Base-by-base conservation (phyloP, 1,140 invertebrate species). In the Aporrectodea caliginosa region DNA sequence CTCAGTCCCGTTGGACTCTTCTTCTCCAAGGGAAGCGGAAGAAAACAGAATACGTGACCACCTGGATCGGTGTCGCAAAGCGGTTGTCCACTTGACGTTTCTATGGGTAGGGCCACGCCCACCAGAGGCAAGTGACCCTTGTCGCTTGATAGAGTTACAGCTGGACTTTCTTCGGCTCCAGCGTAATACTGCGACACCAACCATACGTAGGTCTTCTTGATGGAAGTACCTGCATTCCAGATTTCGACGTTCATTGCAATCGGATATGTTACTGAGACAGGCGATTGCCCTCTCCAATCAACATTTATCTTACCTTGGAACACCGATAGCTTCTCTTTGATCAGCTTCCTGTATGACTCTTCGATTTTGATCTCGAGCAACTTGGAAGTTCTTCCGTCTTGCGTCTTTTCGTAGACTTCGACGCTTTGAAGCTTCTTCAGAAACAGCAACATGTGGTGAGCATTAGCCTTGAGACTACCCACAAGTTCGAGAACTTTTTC, bases 31-130 rank as follows among this genome's bases (percentile, higher is more conserved):
- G 79, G 79, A n/a, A 80, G 75, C 12, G 79, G 79, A 27, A 80
- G 33, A 69, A 80, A 80, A 58, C 79, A 80, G 68, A 78, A 80
- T 6, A 80, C 30, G 16, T 80, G 79, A 16, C 79, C 69, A 6
- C 32, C 29, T 31, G 75, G 80, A 35, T 79, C 27, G 29, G 69
- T 0, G 69, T 69, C 69, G n/a, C n/a, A n/a, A n/a, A n/a, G n/a
- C n/a, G n/a, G n/a, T n/a, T n/a, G n/a, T 0, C 22, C 29, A 74
- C 30, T 34, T 34, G 73, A 74, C 1, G 32, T 58, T 6, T 77
- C n/a, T n/a, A n/a, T n/a, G n/a, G 30, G 30, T 2, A 34, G 29
- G 27, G 75, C 75, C n/a, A 77, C 29, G 22, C 75, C 58, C 30
- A 77, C 75, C 68, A 77, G 31, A 2, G 75, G 75, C n/a, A 69